Evolutionary conservation across 30 jellyfish, hydroid and myxozoan species (phyloP).

Genomic region (Mastigias papua): DNA sequence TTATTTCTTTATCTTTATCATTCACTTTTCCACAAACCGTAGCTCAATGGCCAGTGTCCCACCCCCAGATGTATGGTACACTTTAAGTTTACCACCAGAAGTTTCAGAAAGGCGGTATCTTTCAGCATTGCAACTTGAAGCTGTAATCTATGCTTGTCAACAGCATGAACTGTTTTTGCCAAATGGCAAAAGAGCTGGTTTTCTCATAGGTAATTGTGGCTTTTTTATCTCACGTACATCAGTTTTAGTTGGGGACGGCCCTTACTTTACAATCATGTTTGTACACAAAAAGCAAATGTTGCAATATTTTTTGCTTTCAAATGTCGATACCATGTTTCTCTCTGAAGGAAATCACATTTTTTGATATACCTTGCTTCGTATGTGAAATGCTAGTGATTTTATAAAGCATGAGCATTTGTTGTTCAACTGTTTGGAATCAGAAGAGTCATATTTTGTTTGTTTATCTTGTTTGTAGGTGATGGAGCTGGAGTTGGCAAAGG

Average conservation of each 20-base stretch:
- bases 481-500: constrained; percentile 99
- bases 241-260: background rate
- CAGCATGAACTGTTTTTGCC: constrained; percentile 96
- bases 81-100: constrained; percentile 81
- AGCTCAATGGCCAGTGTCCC: constrained; percentile 99
- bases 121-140: constrained; percentile 98
- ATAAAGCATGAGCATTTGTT: no score
- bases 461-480: constrained; percentile 84
- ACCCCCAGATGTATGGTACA: constrained; percentile 99
- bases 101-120: constrained; percentile 74
- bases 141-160: constrained; percentile 99
- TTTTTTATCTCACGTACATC: background rate
- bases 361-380: background rate
- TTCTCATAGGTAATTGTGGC: constrained; percentile 82
- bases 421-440: no score
- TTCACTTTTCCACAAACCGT: background rate
- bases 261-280: background rate
- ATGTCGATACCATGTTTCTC: background rate
- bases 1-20: background rate
- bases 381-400: no score
- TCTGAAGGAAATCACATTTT: background rate
- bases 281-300: background rate
- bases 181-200: constrained; percentile 98
- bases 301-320: background rate
- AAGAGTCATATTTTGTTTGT: no score